These are phyloP conservation scores for Cherax destructor DNA, from an alignment of 1,140 invertebrate species.

Conservation along the genomic window DNA sequence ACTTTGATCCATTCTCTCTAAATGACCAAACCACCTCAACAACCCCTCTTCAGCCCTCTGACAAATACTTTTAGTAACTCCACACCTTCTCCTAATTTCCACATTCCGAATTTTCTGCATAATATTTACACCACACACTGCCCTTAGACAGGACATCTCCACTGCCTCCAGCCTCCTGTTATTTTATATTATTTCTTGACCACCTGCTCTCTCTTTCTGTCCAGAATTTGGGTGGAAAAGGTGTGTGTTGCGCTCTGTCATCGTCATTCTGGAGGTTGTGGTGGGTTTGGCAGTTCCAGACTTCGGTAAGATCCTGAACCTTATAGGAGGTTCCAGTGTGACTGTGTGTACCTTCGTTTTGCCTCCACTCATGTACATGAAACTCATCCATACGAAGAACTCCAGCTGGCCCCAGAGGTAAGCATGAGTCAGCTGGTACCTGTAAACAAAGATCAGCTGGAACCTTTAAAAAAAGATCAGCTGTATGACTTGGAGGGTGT, in stretches of 20 bases:
- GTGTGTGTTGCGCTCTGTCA: constrained; percentile 82
- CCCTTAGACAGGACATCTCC: too few species aligned
- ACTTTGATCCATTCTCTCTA: too few species aligned
- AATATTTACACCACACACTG: too few species aligned
- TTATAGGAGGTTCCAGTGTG: constrained; percentile 89
- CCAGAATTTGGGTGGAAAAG: constrained; percentile 87
- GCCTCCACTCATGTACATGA: constrained; percentile 88
- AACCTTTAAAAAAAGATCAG: too few species aligned
- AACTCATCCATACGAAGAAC: constrained; percentile 74
- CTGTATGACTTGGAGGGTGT: too few species aligned
- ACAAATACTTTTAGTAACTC: too few species aligned
- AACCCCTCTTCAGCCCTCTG: too few species aligned
- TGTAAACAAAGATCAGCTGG: background rate
- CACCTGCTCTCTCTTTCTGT: constrained; percentile 72
- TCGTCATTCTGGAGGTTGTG: constrained; percentile 84
- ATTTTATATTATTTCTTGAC: background rate
- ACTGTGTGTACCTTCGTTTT: constrained; percentile 89
- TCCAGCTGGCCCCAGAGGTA: constrained; percentile 36
- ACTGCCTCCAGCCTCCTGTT: too few species aligned
- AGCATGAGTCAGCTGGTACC: background rate
- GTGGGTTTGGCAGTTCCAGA: constrained; percentile 88
- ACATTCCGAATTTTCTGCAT: too few species aligned
- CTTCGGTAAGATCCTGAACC: constrained; percentile 91
- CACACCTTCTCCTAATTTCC: too few species aligned
- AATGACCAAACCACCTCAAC: too few species aligned